These are phyloP conservation scores for Vipera ursinii DNA, from an alignment of 2,797 vertebrate genomes.

Conservation along the genomic window DNA sequence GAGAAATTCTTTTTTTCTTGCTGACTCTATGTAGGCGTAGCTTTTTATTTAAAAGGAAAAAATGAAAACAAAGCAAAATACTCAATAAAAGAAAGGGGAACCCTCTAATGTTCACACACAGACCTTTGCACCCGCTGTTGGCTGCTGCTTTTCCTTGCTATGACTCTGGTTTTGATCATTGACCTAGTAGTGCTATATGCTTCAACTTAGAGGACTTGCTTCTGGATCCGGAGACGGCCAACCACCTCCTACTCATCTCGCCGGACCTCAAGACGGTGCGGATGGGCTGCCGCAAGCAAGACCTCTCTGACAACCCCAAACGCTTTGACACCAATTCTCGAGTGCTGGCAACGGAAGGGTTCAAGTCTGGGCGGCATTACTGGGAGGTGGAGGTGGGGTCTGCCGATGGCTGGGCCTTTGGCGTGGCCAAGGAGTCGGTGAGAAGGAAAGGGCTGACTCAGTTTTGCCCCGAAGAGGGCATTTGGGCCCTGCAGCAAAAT, in stretches of 20 bases:
- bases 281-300: slow-evolving; percentile 68
- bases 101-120: background rate
- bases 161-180: background rate
- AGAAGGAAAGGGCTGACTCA: slow-evolving; percentile 70
- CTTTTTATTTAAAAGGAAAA: background rate
- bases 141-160: background rate
- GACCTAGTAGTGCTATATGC: slow-evolving; percentile 3
- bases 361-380: slow-evolving; percentile 65
- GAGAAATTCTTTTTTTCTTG: background rate
- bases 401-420: slow-evolving; percentile 72
- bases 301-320: slow-evolving; percentile 65
- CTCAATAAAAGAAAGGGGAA: background rate
- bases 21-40: background rate
- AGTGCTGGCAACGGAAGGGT: slow-evolving; percentile 65
- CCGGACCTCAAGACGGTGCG: slow-evolving; percentile 70
- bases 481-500: slow-evolving; percentile 73
- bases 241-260: slow-evolving; percentile 73
- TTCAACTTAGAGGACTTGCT: slow-evolving; percentile 68
- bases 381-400: slow-evolving; percentile 76
- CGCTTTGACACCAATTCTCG: slow-evolving; percentile 74
- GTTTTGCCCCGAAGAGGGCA: slow-evolving; percentile 71
- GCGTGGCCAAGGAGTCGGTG: slow-evolving; percentile 68
- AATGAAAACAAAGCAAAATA: background rate
- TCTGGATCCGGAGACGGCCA: slow-evolving; percentile 70
- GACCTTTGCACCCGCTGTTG: background rate